Conservation (phyloP, 2,888 invertebrate genomes). For the Lithophane socia region DNA sequence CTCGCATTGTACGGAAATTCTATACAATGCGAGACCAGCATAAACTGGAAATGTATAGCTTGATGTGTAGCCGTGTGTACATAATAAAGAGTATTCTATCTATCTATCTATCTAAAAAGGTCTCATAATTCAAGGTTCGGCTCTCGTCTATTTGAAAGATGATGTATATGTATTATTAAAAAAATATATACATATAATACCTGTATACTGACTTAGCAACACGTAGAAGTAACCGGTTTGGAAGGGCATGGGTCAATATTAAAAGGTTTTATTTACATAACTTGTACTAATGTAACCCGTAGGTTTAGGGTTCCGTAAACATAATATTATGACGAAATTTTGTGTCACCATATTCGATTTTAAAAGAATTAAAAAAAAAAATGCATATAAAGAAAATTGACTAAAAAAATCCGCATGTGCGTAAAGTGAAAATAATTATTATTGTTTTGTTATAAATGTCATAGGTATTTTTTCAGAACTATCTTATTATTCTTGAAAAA, state of each 20-base stretch:
- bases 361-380: background rate
- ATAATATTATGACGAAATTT: background rate
- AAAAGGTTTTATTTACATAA: slow-evolving; percentile 39
- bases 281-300: background rate
- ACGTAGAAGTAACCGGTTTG: slow-evolving; percentile 13
- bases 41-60: too few relatives aligned
- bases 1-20: too few relatives aligned
- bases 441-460: background rate
- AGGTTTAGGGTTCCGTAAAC: background rate
- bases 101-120: too few relatives aligned
- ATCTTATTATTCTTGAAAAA: background rate
- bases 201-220: slow-evolving; percentile 8
- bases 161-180: background rate
- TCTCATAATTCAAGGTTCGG: too few relatives aligned
- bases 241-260: slow-evolving; percentile 21
- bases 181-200: background rate
- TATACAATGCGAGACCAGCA: too few relatives aligned
- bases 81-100: too few relatives aligned
- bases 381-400: background rate
- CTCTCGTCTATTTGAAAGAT: too few relatives aligned
- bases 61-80: too few relatives aligned
- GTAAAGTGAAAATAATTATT: background rate
- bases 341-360: background rate
- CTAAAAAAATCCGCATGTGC: background rate
- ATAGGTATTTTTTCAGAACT: background rate